These are phyloP conservation scores for Zaprionus bogoriensis DNA, from an alignment of 2,888 invertebrate species.

Conservation along the genomic window DNA sequence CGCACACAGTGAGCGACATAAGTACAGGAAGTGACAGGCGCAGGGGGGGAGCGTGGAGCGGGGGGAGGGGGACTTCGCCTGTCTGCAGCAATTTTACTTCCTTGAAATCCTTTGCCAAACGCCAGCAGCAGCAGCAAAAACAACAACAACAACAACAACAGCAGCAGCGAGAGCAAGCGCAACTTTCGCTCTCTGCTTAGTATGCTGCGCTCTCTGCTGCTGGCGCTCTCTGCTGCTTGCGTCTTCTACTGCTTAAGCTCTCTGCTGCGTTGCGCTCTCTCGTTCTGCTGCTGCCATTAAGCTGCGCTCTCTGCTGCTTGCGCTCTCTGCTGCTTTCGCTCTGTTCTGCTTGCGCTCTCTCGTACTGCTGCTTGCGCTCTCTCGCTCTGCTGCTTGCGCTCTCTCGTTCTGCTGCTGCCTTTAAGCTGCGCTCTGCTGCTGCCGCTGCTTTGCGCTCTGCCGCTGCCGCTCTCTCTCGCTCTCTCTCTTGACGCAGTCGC, in stretches of 20 bases:
- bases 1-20: constrained; percentile 10
- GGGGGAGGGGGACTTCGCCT: constrained; percentile 41
- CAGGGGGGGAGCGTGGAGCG: neutral
- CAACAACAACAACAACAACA: constrained; percentile 23
- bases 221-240: too few relatives aligned
- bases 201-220: too few relatives aligned
- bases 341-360: constrained; percentile 18
- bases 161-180: too few relatives aligned
- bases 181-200: too few relatives aligned
- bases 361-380: constrained; percentile 16
- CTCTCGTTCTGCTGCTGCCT: constrained; percentile 6
- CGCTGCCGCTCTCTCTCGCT: constrained; percentile 4
- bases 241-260: too few relatives aligned
- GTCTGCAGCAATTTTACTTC: constrained; percentile 77
- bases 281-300: too few relatives aligned
- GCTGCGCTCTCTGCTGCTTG: too few relatives aligned
- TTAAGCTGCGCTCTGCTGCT: constrained; percentile 6
- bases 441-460: neutral
- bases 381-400: neutral
- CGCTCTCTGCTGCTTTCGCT: too few relatives aligned
- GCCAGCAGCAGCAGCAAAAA: constrained; percentile 26
- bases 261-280: too few relatives aligned
- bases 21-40: constrained; percentile 67
- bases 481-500: constrained; percentile 55
- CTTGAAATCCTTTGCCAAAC: constrained; percentile 71